Conservation (phyloP, 2,797 vertebrate species). For the Microchirus variegatus region DNA sequence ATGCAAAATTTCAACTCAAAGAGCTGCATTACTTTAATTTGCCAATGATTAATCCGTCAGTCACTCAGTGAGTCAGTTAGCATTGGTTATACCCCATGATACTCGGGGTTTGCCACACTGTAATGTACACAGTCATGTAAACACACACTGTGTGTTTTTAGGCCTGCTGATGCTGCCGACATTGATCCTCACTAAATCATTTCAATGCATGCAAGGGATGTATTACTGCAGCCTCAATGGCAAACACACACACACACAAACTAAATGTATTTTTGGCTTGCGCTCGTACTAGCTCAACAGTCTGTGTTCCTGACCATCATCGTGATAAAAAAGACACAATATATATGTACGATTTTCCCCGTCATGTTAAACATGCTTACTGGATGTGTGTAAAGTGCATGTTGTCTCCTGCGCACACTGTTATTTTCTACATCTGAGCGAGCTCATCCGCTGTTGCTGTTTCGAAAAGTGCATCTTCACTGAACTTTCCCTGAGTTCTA, state of each 20-base stretch:
- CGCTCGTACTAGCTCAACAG: slow-evolving; percentile 50
- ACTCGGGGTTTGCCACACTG: too few species aligned
- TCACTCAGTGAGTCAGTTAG: too few species aligned
- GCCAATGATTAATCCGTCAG: too few species aligned
- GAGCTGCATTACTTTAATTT: too few species aligned
- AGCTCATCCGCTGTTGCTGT: slow-evolving; percentile 56
- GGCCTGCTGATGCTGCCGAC: slow-evolving; percentile 44
- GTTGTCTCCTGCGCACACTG: too few species aligned
- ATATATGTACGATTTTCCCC: slow-evolving; percentile 73
- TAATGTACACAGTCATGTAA: slow-evolving; percentile 50
- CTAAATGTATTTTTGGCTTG: slow-evolving; percentile 74
- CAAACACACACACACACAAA: slow-evolving; percentile 32
- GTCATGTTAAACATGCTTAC: not conserved
- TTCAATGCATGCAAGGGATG: slow-evolving; percentile 71
- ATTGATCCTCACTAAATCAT: slow-evolving; percentile 67
- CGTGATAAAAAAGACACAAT: slow-evolving; percentile 77
- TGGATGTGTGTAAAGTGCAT: too few species aligned
- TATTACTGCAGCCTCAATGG: slow-evolving; percentile 54
- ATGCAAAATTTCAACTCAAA: too few species aligned
- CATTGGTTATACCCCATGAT: too few species aligned
- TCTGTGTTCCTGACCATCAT: slow-evolving; percentile 63
- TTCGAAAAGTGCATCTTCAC: slow-evolving; percentile 54
- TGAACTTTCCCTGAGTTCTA: slow-evolving; percentile 67
- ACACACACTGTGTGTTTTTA: slow-evolving; percentile 43
- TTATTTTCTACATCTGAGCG: slow-evolving; percentile 1